Evolutionary conservation across 2,113 vertebrate genomes (phyloP).

Genomic region (Carassius gibelio): DNA sequence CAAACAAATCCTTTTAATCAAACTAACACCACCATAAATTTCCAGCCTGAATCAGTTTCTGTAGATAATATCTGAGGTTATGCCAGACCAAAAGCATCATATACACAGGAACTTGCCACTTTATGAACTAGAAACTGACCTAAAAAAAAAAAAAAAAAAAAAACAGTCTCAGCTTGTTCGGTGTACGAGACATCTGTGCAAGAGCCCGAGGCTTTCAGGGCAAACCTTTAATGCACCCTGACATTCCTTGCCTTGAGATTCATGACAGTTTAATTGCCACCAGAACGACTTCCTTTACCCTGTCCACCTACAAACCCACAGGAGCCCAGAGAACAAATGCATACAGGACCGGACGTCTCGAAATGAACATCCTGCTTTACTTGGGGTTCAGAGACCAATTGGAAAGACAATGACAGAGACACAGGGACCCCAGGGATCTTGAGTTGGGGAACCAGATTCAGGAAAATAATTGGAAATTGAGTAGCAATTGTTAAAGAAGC

Average conservation of each 20-base stretch:
- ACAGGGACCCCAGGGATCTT: background rate
- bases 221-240: conserved; percentile 66
- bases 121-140: background rate
- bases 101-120: background rate
- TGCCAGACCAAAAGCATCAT: background rate
- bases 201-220: conserved; percentile 62
- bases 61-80: background rate
- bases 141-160: background rate
- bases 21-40: background rate
- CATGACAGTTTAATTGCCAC: conserved; percentile 59
- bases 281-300: conserved; percentile 57
- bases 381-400: background rate
- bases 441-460: no score
- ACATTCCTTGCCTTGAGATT: conserved; percentile 52
- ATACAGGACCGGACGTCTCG: no score
- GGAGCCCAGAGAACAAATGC: background rate
- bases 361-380: background rate
- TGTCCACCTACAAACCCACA: conserved; percentile 24
- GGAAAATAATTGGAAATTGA: background rate
- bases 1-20: background rate
- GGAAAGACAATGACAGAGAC: background rate
- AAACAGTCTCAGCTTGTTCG: background rate
- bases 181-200: conserved; percentile 9
- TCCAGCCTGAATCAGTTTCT: background rate
- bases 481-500: background rate